A percentile compares a stretch with the other conserved stretches of the same genome.
Evolutionary conservation across 2,113 vertebrate species (phyloP).

Genomic region (Thalassarche chlororhynchos): DNA sequence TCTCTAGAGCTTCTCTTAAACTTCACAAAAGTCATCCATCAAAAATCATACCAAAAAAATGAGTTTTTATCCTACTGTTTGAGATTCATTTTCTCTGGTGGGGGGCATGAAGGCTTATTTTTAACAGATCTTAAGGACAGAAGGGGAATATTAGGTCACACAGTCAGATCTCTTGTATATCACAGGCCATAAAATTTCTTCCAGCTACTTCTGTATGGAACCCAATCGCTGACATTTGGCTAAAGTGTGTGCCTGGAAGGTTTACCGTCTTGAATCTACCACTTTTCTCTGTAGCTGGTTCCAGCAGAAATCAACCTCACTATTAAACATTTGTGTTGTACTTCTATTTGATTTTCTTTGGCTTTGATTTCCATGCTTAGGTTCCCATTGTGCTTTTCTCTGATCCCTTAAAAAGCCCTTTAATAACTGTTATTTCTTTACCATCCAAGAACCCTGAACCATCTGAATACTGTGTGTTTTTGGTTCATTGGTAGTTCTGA

Average conservation of each 20-base stretch:
- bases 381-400: constrained; percentile 29
- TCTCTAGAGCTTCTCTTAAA: background rate
- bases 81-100: background rate
- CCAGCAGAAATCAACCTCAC: constrained; percentile 42
- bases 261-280: background rate
- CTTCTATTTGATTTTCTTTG: constrained; percentile 43
- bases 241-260: background rate
- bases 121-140: background rate
- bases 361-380: constrained; percentile 5
- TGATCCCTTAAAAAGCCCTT: background rate
- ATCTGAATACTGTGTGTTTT: background rate
- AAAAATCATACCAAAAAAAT: background rate
- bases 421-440: constrained; percentile 28
- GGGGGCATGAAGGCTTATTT: background rate
- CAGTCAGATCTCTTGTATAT: background rate
- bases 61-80: background rate
- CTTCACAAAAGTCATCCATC: background rate
- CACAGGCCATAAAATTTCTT: background rate
- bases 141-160: background rate
- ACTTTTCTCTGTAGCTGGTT: background rate
- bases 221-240: background rate
- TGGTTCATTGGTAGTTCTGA: constrained; percentile 6
- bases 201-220: background rate
- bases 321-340: constrained; percentile 14
- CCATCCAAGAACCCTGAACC: background rate